Evolutionary conservation across 2,888 invertebrate species (phyloP).

Genomic region (Phlogophora meticulosa): DNA sequence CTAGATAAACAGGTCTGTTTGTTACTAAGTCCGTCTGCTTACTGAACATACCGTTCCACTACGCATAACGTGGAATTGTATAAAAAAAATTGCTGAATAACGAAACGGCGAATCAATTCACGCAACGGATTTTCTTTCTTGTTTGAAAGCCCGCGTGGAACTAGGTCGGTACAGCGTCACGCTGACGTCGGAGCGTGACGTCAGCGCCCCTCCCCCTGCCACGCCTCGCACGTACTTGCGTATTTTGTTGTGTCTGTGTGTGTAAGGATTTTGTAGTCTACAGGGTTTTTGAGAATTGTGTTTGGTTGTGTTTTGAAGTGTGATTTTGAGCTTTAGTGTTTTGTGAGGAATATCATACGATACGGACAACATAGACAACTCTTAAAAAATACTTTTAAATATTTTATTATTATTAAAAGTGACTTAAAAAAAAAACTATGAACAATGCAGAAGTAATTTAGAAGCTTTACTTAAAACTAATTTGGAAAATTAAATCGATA

Average conservation of each 20-base stretch:
- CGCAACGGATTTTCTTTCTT: slow-evolving; percentile 37
- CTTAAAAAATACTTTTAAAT: no score
- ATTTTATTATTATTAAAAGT: no score
- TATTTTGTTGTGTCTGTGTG: slow-evolving; percentile 30
- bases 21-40: no score
- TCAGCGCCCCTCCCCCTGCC: slow-evolving; percentile 80
- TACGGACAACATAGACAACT: no score
- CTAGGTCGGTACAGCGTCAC: slow-evolving; percentile 77
- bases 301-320: background rate
- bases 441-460: no score
- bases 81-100: slow-evolving; percentile 13
- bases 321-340: background rate
- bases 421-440: no score
- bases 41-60: background rate
- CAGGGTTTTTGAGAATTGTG: slow-evolving; percentile 1
- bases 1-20: background rate
- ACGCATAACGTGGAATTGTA: slow-evolving; percentile 4
- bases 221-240: slow-evolving; percentile 71
- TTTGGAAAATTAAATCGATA: no score
- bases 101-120: slow-evolving; percentile 44
- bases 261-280: slow-evolving; percentile 10
- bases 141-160: slow-evolving; percentile 70
- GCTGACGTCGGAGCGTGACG: slow-evolving; percentile 82
- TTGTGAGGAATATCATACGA: background rate
- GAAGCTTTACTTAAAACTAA: no score